phyloP scores from a whole-genome alignment of 2,797 vertebrate species.

The Urophycis tenuis region DNA sequence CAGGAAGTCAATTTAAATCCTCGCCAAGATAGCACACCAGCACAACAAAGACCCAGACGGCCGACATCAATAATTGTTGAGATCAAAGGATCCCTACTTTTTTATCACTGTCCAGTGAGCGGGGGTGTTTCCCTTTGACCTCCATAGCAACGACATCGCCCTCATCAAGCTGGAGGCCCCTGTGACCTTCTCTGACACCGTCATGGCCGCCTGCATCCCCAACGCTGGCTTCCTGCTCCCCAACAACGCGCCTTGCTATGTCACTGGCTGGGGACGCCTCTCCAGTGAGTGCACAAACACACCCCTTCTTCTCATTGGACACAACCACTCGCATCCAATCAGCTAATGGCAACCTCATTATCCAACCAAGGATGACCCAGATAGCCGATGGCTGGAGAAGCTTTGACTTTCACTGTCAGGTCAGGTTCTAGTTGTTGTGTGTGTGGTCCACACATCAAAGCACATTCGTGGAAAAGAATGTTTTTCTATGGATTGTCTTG shows the following conservation, averaged over 20 bases:
- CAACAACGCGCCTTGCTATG: conserved; percentile 66
- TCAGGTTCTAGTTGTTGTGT: not conserved
- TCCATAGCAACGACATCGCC: conserved; percentile 79
- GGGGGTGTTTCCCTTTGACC: not conserved
- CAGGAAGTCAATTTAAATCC: too few species aligned
- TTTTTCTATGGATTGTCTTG: not conserved
- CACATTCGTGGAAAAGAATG: not conserved
- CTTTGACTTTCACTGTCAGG: not conserved
- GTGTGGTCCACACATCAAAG: not conserved
- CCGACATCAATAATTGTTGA: not conserved
- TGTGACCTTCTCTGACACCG: conserved; percentile 59
- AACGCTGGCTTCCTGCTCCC: conserved; percentile 49
- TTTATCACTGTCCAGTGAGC: not conserved
- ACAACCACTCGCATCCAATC: not conserved
- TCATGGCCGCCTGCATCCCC: conserved; percentile 77
- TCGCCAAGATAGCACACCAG: too few species aligned
- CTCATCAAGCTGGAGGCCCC: conserved; percentile 77
- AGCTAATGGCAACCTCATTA: not conserved
- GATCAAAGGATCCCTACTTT: not conserved
- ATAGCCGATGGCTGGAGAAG: not conserved
- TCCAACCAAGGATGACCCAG: not conserved
- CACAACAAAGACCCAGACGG: too few species aligned
- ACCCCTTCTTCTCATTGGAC: not conserved
- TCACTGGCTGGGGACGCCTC: conserved; percentile 82
- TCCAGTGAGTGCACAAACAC: conserved; percentile 67